A percentile compares a stretch with the other conserved stretches of the same genome.
Evolutionary conservation across 2,888 invertebrate genomes (phyloP).

Genomic region (Entomobrya multifasciata): DNA sequence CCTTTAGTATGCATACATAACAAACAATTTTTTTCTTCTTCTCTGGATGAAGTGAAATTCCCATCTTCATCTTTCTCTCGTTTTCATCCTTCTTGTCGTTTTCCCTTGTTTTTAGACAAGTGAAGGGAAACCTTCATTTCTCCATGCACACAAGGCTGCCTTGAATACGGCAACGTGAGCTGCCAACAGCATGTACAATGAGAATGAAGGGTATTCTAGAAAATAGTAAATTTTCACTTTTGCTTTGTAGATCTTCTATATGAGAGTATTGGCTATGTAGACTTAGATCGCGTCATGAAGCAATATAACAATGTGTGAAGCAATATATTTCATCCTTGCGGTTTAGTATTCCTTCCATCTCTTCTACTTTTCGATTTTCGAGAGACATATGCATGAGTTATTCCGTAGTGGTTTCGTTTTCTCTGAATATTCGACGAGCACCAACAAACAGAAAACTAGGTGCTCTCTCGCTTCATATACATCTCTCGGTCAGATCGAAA

Average conservation of each 20-base stretch:
- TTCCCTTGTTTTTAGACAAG: constrained; percentile 50
- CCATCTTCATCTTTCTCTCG: constrained; percentile 66
- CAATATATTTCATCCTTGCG: constrained; percentile 43
- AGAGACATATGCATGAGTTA: constrained; percentile 24
- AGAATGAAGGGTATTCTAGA: constrained; percentile 7
- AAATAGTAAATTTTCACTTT: constrained; percentile 8
- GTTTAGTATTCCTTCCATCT: constrained; percentile 52
- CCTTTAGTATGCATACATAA: constrained; percentile 37
- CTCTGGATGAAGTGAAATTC: constrained; percentile 60
- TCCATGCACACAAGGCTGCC: neutral
- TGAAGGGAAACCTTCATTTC: neutral
- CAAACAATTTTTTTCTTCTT: constrained; percentile 38
- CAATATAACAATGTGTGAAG: constrained; percentile 47
- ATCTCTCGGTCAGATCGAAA: constrained; percentile 47
- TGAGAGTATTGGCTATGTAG: constrained; percentile 6
- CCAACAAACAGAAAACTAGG: too few relatives aligned
- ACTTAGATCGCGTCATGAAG: neutral
- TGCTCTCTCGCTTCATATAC: too few relatives aligned
- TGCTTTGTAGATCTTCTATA: neutral
- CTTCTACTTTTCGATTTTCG: constrained; percentile 46
- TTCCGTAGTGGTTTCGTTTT: constrained; percentile 10
- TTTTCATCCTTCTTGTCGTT: constrained; percentile 54
- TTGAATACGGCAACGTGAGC: neutral
- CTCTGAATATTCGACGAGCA: too few relatives aligned
- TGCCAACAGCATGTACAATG: constrained; percentile 9